Evolutionary conservation across 1,140 invertebrate species (phyloP), one percentile per base, ranked within the genome.

Genomic region (Megathymus violae): DNA sequence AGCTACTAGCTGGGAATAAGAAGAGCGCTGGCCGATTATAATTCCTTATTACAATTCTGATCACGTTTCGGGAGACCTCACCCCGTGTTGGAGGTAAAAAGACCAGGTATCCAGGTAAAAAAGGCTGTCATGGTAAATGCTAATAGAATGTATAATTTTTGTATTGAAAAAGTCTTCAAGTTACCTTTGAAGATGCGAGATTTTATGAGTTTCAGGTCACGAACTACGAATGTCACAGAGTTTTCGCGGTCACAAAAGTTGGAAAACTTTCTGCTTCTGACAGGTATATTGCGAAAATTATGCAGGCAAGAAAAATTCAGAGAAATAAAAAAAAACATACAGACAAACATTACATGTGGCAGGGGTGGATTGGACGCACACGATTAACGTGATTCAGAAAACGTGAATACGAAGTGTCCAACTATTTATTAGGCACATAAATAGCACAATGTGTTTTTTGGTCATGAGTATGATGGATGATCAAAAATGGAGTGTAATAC

Each of bases 61-160:
- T 59, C 56, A 59, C 56, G 56, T 47, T 47, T 59, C 36, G 11
- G 11, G 17, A 38, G 56, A 47, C 56, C 56, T 38, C 56, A 59
- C 43, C 54, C 31, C 43, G 40, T 40, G 38, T 56, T 43, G 44
- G 27, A 59, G 43, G 56, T 59, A 59, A 59, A 59, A 59, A 46
- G 43, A 34, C 11, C 56, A 25, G 17, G 27, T 16, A 59, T 25
- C 19, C 16, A 52, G 43, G 56, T 34, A n/a, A 38, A 46, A 59
- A 46, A 47, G 56, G 36, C 43, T 40, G 43, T 58, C 54, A 46
- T 31, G 27, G 54, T 43, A 22, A 47, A 59, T 59, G 54, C 54
- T 38, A 59, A 59, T 59, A 17, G 54, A 59, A 59, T 59, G 41
- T 59, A 59, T 59, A 59, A 59, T 59, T 59, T 47, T 59, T 58